These are phyloP conservation scores for Clytia hemisphaerica DNA, from an alignment of 30 jellyfish, hydroid and myxozoan species.

Conservation along the genomic window DNA sequence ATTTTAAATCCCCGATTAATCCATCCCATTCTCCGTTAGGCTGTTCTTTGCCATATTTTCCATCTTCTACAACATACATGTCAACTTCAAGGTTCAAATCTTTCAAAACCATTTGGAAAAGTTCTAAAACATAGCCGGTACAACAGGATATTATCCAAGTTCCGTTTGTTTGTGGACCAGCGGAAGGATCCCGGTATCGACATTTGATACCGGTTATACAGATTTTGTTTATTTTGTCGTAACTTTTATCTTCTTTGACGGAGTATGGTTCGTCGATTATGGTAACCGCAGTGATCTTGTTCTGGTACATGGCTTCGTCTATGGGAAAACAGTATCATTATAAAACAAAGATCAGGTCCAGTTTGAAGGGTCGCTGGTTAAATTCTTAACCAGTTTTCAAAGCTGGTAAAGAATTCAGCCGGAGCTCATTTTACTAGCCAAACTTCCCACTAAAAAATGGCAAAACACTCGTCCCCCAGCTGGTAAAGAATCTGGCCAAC, in stretches of 20 bases:
- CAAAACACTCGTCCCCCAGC: too few species aligned
- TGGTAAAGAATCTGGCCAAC: too few species aligned
- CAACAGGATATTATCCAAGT: conserved; percentile 53
- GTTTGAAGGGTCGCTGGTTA: too few species aligned
- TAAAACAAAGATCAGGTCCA: too few species aligned
- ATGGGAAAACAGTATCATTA: too few species aligned
- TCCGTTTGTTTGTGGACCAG: background rate
- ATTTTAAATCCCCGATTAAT: conserved; percentile 58
- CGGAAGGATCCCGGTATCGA: background rate
- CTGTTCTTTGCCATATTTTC: conserved; percentile 39
- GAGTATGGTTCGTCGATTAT: conserved; percentile 58
- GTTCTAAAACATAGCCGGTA: conserved; percentile 48
- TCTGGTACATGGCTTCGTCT: too few species aligned
- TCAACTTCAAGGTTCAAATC: conserved; percentile 41
- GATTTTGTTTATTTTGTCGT: background rate
- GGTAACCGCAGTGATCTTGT: conserved; percentile 29
- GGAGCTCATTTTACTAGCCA: too few species aligned
- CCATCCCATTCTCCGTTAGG: conserved; percentile 81
- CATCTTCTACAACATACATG: conserved; percentile 60
- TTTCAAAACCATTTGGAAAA: conserved; percentile 21
- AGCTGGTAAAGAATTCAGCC: too few species aligned
- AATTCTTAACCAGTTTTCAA: too few species aligned
- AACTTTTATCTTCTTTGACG: conserved; percentile 25
- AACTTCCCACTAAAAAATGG: too few species aligned
- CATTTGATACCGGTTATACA: conserved; percentile 41